Base-by-base conservation (phyloP, 1,140 invertebrate genomes). In the Coboldia fuscipes region DNA sequence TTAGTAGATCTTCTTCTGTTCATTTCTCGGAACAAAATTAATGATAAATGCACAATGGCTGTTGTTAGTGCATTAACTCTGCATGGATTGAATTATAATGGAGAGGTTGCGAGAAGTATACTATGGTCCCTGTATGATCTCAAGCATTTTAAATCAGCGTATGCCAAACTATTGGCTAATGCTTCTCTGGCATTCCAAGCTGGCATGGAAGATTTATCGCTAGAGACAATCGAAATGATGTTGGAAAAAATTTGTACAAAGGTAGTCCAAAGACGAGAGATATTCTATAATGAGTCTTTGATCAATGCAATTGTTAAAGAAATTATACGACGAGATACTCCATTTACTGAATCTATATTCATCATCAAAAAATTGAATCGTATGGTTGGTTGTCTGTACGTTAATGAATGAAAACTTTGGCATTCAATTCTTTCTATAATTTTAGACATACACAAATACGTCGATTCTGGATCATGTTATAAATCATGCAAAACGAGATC, bases 251-350 rank as follows among this genome's bases (percentile, higher is more conserved):
- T 70, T 14, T 48, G 53, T 14, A 41, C 40, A 0, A 53, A 56
- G 29, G 54, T 60, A 31, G 33, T 47, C 15, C 47, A 53, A 37
- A 60, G 56, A 32, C 51, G 57, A 34, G 45, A 48, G 0, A 53
- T 57, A 37, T 73, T 63, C 46, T 75, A 73, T 44, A 51, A 69
- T 42, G 60, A 67, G 42, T 44, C 51, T 14, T 54, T 72, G 29
- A 46, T 69, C 40, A 60, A 72, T 42, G 50, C 50, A 9, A 48
- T 55, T 37, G 54, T 50, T 2, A 43, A 54, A 30, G 54, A 60
- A 36, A 46, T 63, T 13, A 50, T 70, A 8, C 42, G 58, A 13
- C 51, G 62, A 34, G 45, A 65, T 29, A 39, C 63, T 7, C 53
- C 56, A n/a, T 64, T 65, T 42, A 48, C 59, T 33, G 49, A 63